Evolutionary conservation across 2,888 invertebrate species (phyloP).

Genomic region (Odontocolon sp.): DNA sequence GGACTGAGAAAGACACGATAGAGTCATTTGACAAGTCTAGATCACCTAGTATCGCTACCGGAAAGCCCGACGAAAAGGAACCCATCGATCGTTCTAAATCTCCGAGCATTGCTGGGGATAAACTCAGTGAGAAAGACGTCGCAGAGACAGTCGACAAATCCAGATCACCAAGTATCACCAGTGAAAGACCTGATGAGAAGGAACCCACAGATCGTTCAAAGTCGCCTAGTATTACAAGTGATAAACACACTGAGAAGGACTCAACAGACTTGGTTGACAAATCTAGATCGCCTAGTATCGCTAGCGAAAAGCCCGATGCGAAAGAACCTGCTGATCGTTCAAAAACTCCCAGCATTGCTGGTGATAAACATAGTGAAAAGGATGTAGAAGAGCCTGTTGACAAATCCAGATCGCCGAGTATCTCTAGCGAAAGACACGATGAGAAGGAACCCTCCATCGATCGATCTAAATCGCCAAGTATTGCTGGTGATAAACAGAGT

Average conservation of each 20-base stretch:
- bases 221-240: slow-evolving; percentile 53
- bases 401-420: slow-evolving; percentile 45
- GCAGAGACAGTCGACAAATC: slow-evolving; percentile 19
- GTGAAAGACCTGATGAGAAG: background rate
- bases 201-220: slow-evolving; percentile 39
- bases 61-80: slow-evolving; percentile 3
- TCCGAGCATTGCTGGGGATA: slow-evolving; percentile 37
- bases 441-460: background rate
- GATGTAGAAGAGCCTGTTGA: background rate
- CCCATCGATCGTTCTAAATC: background rate
- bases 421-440: slow-evolving; percentile 27
- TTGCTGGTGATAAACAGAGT: slow-evolving; percentile 6
- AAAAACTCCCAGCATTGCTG: slow-evolving; percentile 46
- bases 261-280: background rate
- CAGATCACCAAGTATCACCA: slow-evolving; percentile 13
- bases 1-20: background rate
- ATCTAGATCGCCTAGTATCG: slow-evolving; percentile 37
- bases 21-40: slow-evolving; percentile 12
- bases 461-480: too few relatives aligned
- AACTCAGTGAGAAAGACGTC: slow-evolving; percentile 10
- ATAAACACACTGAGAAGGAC: slow-evolving; percentile 3
- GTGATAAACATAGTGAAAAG: slow-evolving; percentile 29
- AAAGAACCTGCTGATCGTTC: slow-evolving; percentile 25
- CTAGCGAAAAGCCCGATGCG: slow-evolving; percentile 35
- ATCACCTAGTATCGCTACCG: slow-evolving; percentile 47